These are phyloP conservation scores for Zaprionus gabonicus DNA, from an alignment of 1,140 invertebrate species.

Conservation along the genomic window DNA sequence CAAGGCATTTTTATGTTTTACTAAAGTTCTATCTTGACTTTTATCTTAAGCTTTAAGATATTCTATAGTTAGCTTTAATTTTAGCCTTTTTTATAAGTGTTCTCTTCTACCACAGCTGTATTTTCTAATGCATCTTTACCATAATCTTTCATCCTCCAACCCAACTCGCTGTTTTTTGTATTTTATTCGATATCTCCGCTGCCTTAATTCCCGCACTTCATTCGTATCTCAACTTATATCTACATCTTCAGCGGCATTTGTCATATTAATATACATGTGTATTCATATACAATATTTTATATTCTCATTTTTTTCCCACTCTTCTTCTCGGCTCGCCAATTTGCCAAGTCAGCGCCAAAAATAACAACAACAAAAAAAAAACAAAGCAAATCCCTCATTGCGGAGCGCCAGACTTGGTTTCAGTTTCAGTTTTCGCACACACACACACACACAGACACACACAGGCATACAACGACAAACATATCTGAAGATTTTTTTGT, in stretches of 20 bases:
- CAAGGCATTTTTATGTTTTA: neutral
- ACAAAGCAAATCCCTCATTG: conserved; percentile 34
- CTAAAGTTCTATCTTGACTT: neutral
- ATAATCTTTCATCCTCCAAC: too few species aligned
- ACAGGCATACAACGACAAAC: neutral
- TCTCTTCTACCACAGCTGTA: too few species aligned
- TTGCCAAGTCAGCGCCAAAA: conserved; percentile 43
- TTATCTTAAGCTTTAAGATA: neutral
- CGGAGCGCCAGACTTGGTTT: conserved; percentile 41
- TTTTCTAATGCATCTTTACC: too few species aligned
- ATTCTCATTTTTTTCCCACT: neutral
- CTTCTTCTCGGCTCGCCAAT: conserved; percentile 17
- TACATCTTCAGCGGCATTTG: conserved; percentile 2
- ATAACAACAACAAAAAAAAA: conserved; percentile 9
- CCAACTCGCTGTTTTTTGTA: neutral
- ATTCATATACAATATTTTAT: neutral
- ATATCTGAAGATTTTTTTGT: conserved; percentile 24
- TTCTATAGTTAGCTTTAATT: neutral
- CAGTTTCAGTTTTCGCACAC: conserved; percentile 28
- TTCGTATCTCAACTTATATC: neutral
- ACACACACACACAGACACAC: neutral
- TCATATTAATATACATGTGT: neutral
- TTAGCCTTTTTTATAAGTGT: neutral
- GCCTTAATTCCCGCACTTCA: neutral
- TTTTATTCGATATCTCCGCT: neutral